phyloP scores from a whole-genome alignment of 2,888 invertebrate species.

The Sialis fuliginosa region DNA sequence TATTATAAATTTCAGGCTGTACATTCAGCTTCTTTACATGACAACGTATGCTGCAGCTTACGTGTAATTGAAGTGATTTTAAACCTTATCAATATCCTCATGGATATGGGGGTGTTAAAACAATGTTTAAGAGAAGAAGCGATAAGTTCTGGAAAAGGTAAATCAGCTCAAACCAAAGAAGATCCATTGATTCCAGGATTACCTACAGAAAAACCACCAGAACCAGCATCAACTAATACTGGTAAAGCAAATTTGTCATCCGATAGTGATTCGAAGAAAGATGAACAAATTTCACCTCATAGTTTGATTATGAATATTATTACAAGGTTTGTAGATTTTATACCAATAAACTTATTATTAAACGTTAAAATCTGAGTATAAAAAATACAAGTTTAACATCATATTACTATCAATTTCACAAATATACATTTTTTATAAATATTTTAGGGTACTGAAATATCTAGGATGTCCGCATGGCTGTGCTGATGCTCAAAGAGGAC shows the following conservation, averaged over 20 bases:
- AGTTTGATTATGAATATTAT: slow-evolving; percentile 56
- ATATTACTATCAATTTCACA: neutral
- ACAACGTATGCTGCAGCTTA: slow-evolving; percentile 65
- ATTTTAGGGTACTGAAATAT: slow-evolving; percentile 57
- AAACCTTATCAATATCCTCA: slow-evolving; percentile 76
- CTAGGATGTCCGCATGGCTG: slow-evolving; percentile 94
- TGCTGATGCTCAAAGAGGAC: slow-evolving; percentile 64
- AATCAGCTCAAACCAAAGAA: neutral
- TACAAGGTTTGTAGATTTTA: slow-evolving; percentile 27
- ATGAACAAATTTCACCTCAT: slow-evolving; percentile 40
- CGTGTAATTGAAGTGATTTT: slow-evolving; percentile 85
- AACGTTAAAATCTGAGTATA: neutral
- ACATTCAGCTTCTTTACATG: slow-evolving; percentile 71
- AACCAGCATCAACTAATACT: too few relatives aligned
- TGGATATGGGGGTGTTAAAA: slow-evolving; percentile 76
- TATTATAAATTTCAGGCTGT: slow-evolving; percentile 44
- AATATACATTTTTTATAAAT: neutral
- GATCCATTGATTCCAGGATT: neutral
- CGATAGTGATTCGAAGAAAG: slow-evolving; percentile 25
- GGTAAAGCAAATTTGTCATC: neutral
- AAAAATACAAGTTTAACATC: neutral
- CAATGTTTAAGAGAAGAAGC: slow-evolving; percentile 32
- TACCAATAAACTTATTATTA: neutral
- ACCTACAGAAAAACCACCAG: too few relatives aligned
- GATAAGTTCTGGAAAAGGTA: neutral